Percentiles rank a stretch among this genome's conserved stretches.
phyloP scores from a whole-genome alignment of 2,113 vertebrate genomes.

The Peromyscus maniculatus region DNA sequence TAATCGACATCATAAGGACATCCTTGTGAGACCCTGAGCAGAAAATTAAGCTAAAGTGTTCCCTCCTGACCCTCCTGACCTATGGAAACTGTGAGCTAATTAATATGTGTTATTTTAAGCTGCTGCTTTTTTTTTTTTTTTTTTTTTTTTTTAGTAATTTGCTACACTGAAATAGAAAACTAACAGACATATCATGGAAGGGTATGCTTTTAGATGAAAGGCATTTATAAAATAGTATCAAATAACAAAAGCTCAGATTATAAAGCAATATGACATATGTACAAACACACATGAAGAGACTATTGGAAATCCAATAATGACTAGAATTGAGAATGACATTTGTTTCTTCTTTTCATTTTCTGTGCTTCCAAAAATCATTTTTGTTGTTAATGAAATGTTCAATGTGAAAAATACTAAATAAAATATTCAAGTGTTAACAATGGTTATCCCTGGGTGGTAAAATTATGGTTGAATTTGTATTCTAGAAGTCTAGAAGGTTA shows the following conservation, averaged over 20 bases:
- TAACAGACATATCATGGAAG: conserved; percentile 7
- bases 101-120: conserved; percentile 35
- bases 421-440: conserved; percentile 26
- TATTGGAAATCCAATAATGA: conserved; percentile 43
- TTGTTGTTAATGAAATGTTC: conserved; percentile 44
- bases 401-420: conserved; percentile 48
- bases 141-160: conserved; percentile 33
- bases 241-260: conserved; percentile 63
- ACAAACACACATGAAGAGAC: not conserved
- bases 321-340: conserved; percentile 47
- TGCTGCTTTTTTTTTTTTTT: conserved; percentile 9
- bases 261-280: conserved; percentile 45
- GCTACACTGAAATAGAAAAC: conserved; percentile 44
- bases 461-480: conserved; percentile 56
- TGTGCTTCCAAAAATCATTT: conserved; percentile 48
- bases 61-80: not conserved
- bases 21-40: conserved; percentile 5
- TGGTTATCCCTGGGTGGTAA: conserved; percentile 47
- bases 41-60: not conserved
- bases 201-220: conserved; percentile 45
- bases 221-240: conserved; percentile 52
- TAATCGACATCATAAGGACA: not conserved
- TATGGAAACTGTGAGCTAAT: conserved; percentile 35
- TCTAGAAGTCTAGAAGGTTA: conserved; percentile 38
- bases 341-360: conserved; percentile 50